phyloP scores from a whole-genome alignment of 2,113 vertebrate species.

The Chloropsis hardwickii region DNA sequence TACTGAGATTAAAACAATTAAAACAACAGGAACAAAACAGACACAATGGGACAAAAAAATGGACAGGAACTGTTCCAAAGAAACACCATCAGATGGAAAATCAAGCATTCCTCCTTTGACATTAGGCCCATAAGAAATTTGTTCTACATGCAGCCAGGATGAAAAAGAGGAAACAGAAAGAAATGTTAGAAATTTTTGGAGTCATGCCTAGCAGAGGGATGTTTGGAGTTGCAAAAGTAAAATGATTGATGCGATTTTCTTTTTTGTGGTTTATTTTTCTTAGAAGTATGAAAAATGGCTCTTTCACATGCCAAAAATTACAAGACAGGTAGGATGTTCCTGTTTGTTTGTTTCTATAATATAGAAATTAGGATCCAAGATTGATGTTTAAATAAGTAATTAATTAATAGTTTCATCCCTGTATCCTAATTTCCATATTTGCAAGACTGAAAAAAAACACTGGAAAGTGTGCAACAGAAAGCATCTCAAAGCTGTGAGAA shows the following conservation, averaged over 20 bases:
- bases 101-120: constrained; percentile 56
- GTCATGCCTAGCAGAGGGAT: constrained; percentile 35
- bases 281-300: not conserved
- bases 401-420: not conserved
- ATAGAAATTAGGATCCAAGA: constrained; percentile 19
- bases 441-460: constrained; percentile 18
- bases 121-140: constrained; percentile 27
- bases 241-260: not conserved
- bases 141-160: constrained; percentile 30
- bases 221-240: not conserved
- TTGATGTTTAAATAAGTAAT: not conserved
- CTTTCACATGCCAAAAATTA: not conserved
- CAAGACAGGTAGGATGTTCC: not conserved
- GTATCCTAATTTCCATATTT: constrained; percentile 32
- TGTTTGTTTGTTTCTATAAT: not conserved
- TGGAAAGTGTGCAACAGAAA: not conserved
- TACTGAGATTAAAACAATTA: constrained; percentile 36
- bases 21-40: constrained; percentile 46
- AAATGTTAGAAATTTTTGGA: constrained; percentile 45
- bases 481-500: not conserved
- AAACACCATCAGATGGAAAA: constrained; percentile 70
- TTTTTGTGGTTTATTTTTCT: not conserved
- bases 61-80: constrained; percentile 65
- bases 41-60: constrained; percentile 65
- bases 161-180: constrained; percentile 36